Evolutionary conservation across 2,797 vertebrate species (phyloP), one percentile per base, ranked within the genome.

Genomic region (Chromis chromis): DNA sequence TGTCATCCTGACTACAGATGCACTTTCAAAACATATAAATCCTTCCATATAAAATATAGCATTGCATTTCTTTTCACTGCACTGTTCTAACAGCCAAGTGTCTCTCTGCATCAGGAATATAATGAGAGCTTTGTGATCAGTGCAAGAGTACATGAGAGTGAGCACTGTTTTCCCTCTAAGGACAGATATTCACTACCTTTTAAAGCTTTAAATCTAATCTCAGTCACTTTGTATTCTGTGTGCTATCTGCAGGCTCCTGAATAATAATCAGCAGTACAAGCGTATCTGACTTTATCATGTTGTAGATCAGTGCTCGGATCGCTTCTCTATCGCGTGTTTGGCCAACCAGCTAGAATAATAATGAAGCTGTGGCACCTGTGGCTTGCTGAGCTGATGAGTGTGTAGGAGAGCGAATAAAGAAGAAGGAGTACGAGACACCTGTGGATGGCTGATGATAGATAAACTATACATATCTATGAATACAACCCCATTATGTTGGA

Each of bases 281-380:
- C 24, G 0, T 54, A 14, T 64, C n/a, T 62, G 31, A 52, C 7
- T 65, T 42, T 25, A 63, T 58, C 22, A 33, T 46, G 50, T 65
- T 65, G 61, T 65, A 60, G 4, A 71, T 66, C 25, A 82, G 55
- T 71, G 53, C 33, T 78, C 61, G 44, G 31, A 46, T 11, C 21
- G 3, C 24, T 59, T 82, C 61, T 25, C 67, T 64, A 10, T 50
- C 36, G 50, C 62, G 36, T 59, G 63, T 77, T 81, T 63, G 62
- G 75, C 65, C 12, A 61, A 36, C 68, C 16, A 28, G 33, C 22
- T 49, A 39, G 70, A 80, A 82, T 77, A 78, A 27, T 60, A 87
- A 86, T 81, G 33, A 84, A 67, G 28, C 70, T 17, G n/a, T 40
- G 58, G 58, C 66, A 72, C 74, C 67, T 67, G 63, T 62, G 27